Base-by-base conservation (phyloP, 2,888 invertebrate species). In the Dexiosoma caninum region DNA sequence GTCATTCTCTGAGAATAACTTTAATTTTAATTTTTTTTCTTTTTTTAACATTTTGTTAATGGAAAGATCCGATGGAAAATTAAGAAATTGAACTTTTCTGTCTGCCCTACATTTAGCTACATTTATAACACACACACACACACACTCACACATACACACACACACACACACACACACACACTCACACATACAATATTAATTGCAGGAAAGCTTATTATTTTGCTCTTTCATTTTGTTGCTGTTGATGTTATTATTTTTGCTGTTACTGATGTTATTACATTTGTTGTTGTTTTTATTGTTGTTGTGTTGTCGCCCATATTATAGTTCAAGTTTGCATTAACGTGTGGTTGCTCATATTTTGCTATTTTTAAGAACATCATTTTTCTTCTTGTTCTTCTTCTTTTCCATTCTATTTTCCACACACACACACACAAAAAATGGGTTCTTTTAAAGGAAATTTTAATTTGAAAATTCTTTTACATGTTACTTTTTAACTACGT, bases 191-290 rank as follows among this genome's bases (percentile, higher is more conserved):
- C n/a, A n/a, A n/a, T n/a, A n/a, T n/a, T 77, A 71, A 77, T 71
- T 77, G 70, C 70, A 62, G 69, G 46, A 77, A 77, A 62, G 69
- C 62, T 69, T 78, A 70, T 70, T 55, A 77, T 59, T 55, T 55
- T 35, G 10, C 16, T 49, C 10, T 59, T 59, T 53, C 42, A 30
- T 40, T 51, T 62, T 70, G 27, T 37, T 70, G 16, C 5, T 7
- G 10, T 14, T 8, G 16, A 9, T 23, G 3, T 12, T 49, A 23
- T 35, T 32, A 14, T 12, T 19, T 16, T 44, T 44, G 2, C 14
- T 62, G 7, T 23, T 32, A 10, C 16, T 70, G 40, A 27, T 40
- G 2, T 40, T 32, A 27, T 32, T 42, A 37, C 10, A 51, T 21
- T 19, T 69, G 32, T 44, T 70, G 19, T 32, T 53, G 23, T 57